Conservation (phyloP, 2,113 vertebrate genomes). For the Hippotragus niger region DNA sequence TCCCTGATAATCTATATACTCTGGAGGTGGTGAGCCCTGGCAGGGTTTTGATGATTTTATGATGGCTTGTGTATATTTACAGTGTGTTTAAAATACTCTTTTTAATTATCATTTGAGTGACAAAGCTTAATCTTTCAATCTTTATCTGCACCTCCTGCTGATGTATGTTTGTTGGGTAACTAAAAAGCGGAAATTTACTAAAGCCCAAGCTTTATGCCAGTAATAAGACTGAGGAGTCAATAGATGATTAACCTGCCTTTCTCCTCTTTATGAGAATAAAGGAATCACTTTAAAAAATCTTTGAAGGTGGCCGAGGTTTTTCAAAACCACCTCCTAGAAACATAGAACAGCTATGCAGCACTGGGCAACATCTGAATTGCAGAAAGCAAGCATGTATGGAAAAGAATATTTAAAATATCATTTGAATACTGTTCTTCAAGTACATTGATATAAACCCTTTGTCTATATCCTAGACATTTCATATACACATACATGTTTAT, state of each 20-base stretch:
- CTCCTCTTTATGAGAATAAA: conserved; percentile 48
- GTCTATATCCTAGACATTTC: neutral
- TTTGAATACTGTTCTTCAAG: neutral
- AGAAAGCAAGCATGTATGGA: neutral
- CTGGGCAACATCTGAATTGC: neutral
- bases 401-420: neutral
- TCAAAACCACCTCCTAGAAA: conserved; percentile 20
- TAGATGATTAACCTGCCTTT: conserved; percentile 60
- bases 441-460: neutral
- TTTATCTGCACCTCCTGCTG: conserved; percentile 67
- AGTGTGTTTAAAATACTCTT: conserved; percentile 77
- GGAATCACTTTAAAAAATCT: conserved; percentile 45
- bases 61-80: conserved; percentile 75
- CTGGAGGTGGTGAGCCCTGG: conserved; percentile 52
- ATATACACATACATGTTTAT: neutral
- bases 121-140: conserved; percentile 75
- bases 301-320: conserved; percentile 16
- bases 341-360: neutral
- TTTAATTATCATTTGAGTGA: conserved; percentile 77
- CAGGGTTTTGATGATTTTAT: conserved; percentile 65
- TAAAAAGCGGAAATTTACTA: conserved; percentile 66
- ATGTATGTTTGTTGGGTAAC: conserved; percentile 64
- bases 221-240: conserved; percentile 61
- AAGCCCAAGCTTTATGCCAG: conserved; percentile 57
- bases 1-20: conserved; percentile 59